Conservation (phyloP, 2,797 vertebrate species). For the Gallinago stenura region DNA sequence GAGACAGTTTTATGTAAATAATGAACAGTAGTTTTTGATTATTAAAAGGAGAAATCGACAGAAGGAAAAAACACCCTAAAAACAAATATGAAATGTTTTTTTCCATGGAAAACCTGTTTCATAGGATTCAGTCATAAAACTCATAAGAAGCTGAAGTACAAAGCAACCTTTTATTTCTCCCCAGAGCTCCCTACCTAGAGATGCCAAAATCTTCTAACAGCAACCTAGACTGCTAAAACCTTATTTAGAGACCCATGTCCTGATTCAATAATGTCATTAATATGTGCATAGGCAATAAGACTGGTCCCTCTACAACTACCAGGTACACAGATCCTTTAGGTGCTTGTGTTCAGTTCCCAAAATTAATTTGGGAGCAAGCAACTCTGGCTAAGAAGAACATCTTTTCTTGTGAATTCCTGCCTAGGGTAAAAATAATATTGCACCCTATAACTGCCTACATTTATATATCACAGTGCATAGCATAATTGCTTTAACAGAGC, state of each 20-base stretch:
- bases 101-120: conserved; percentile 67
- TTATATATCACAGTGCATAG: neutral
- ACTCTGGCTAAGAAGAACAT: neutral
- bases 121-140: conserved; percentile 57
- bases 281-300: neutral
- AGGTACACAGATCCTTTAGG: neutral
- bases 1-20: conserved; percentile 81
- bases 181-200: neutral
- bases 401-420: neutral
- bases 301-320: neutral
- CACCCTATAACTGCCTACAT: neutral
- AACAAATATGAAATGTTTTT: conserved; percentile 40
- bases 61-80: conserved; percentile 60
- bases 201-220: conserved; percentile 23
- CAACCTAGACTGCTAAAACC: conserved; percentile 46
- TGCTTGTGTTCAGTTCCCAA: neutral
- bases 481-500: neutral
- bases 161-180: conserved; percentile 40
- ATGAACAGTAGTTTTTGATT: conserved; percentile 82
- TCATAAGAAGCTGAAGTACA: conserved; percentile 23
- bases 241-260: neutral
- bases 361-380: neutral
- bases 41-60: conserved; percentile 71
- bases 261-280: neutral
- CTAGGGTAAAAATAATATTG: neutral